phyloP scores from a whole-genome alignment of 2,888 invertebrate genomes.

The Lampropteryx suffumata region DNA sequence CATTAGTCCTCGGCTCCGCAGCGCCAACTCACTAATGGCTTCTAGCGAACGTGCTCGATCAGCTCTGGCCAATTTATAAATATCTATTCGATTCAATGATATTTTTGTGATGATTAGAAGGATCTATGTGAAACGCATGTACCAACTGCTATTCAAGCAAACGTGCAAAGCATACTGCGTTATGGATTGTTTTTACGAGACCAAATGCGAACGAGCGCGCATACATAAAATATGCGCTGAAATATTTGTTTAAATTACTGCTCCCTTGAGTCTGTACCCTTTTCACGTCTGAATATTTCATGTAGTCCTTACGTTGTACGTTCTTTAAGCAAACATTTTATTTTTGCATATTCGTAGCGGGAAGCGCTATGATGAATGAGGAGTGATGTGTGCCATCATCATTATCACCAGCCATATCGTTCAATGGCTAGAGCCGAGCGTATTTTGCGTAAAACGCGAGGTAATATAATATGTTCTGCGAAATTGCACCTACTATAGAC shows the following conservation, averaged over 20 bases:
- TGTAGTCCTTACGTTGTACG: constrained; percentile 31
- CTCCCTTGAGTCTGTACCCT: constrained; percentile 49
- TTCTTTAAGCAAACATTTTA: constrained; percentile 5
- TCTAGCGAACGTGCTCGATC: constrained; percentile 51
- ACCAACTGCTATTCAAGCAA: too few species aligned
- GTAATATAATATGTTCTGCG: too few species aligned
- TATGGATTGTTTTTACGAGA: too few species aligned
- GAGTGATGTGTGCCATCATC: too few species aligned
- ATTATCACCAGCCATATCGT: too few species aligned
- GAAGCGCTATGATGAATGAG: too few species aligned
- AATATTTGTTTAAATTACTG: constrained; percentile 66
- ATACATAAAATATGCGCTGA: constrained; percentile 59
- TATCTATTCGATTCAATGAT: constrained; percentile 9
- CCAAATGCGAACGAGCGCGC: too few species aligned
- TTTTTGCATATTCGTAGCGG: neutral
- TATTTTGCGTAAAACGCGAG: too few species aligned
- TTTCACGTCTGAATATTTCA: constrained; percentile 56
- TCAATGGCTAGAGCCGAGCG: too few species aligned
- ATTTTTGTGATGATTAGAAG: neutral
- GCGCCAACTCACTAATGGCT: constrained; percentile 57
- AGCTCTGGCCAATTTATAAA: constrained; percentile 24
- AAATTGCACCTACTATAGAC: too few species aligned
- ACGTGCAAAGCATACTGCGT: too few species aligned
- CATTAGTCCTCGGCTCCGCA: constrained; percentile 52
- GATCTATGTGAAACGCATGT: too few species aligned